These are phyloP conservation scores for Podarcis muralis DNA, from an alignment of 2,113 vertebrate genomes.

Conservation along the genomic window DNA sequence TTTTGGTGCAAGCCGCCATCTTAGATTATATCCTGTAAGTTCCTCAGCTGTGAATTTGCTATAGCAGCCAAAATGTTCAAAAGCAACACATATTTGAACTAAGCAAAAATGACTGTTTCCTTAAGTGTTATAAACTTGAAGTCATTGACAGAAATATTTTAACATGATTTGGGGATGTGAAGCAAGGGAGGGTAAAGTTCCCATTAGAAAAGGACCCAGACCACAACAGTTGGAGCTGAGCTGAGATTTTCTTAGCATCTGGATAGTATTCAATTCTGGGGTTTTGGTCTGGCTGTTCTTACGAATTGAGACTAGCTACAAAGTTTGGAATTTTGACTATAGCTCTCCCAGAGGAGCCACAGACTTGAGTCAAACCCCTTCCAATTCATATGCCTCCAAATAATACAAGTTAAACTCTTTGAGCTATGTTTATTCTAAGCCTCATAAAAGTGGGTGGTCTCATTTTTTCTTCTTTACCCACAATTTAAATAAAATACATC, in stretches of 20 bases:
- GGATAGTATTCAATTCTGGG: constrained; percentile 46
- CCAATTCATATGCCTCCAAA: constrained; percentile 50
- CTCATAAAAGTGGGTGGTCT: constrained; percentile 56
- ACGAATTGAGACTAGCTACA: constrained; percentile 49
- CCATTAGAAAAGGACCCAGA: constrained; percentile 56
- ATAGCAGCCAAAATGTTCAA: neutral
- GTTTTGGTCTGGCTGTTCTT: constrained; percentile 50
- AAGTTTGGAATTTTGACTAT: constrained; percentile 57
- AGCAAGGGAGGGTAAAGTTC: constrained; percentile 3
- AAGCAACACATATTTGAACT: neutral
- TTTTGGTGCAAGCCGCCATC: neutral
- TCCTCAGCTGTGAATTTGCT: neutral
- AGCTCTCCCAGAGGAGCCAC: constrained; percentile 38
- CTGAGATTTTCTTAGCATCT: constrained; percentile 48
- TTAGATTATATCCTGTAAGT: neutral
- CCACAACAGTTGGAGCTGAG: constrained; percentile 59
- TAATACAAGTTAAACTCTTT: constrained; percentile 51
- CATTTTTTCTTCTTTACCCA: constrained; percentile 24
- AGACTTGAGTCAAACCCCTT: constrained; percentile 34
- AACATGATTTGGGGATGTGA: neutral
- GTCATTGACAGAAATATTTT: neutral
- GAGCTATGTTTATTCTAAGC: constrained; percentile 32
- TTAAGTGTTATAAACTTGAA: neutral
- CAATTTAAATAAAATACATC: constrained; percentile 40
- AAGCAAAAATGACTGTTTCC: neutral